A percentile compares a stretch with the other conserved stretches of the same genome.
Evolutionary conservation across 2,797 vertebrate species (phyloP).

Genomic region (Morelia viridis): DNA sequence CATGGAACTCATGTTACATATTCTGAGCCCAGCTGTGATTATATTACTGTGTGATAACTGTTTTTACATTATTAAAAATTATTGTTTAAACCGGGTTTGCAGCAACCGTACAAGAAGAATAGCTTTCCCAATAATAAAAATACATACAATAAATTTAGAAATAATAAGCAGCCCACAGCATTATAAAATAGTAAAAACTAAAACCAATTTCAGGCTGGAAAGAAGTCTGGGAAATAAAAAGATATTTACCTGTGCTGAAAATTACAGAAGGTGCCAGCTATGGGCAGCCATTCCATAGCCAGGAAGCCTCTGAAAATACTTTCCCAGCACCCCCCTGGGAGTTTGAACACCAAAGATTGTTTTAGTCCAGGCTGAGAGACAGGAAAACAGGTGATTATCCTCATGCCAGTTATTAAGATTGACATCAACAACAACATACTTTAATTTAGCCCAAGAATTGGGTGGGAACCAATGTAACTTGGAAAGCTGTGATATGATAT

Average conservation of each 20-base stretch:
- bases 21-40: background rate
- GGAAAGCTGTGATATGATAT: background rate
- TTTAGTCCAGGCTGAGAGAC: background rate
- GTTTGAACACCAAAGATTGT: no score
- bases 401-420: background rate
- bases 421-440: background rate
- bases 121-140: no score
- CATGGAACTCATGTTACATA: background rate
- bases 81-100: no score
- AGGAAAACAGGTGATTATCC: background rate
- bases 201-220: no score
- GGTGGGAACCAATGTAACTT: background rate
- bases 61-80: background rate
- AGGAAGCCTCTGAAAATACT: background rate
- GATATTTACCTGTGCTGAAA: background rate
- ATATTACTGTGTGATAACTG: background rate
- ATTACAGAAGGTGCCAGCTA: background rate
- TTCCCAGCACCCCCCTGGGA: background rate
- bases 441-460: background rate
- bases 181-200: no score
- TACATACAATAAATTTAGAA: no score
- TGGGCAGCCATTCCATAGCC: background rate
- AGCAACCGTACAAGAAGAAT: no score
- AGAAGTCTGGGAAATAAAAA: no score
- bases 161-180: no score